Evolutionary conservation across 1,140 invertebrate genomes (phyloP), one percentile per base, ranked within the genome.

Genomic region (Formica selysi): DNA sequence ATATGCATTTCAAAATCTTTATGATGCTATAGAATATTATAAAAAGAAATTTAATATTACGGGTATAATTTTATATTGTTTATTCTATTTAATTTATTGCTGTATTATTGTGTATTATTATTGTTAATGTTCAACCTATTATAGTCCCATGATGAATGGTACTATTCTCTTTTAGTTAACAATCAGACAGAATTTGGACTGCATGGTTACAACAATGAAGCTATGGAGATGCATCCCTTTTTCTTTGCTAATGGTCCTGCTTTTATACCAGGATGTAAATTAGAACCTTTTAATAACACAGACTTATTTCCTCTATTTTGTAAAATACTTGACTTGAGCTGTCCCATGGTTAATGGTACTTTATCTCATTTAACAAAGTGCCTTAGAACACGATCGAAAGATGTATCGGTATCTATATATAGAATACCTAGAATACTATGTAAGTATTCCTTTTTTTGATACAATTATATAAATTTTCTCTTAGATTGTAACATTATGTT

Each of bases 251-350:
- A 95, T 76, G 97, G 97, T 8, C 97, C 97, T 62, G 94, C 95
- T 41, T 96, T 98, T 92, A 94, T 95, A 87, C 87, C 93, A 67
- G 92, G 95, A 38, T 95, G 95, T 79, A 95, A 95, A 90, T 89
- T 96, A 3, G 91, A 95, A 2, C 96, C 96, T 3, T 97, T 97
- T 89, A 92, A 96, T 48, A 97, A 95, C 86, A 95, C 97, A 2
- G 97, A 98, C 91, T 91, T 97, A 44, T 97, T 96, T 91, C 96
- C 96, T 16, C 90, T 98, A n/a, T 96, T 97, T 92, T 97, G 96
- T 88, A 93, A 96, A 89, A 95, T 97, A 51, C 92, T 97, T 4
- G 92, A 96, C 62, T 87, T 97, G 22, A 76, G 93, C 2, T 94
- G 94, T 71, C 93, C 95, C 1, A 86, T 90, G 36, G 95, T 95